Evolutionary conservation across 2,888 invertebrate species (phyloP).

Genomic region (Machimus rusticus): DNA sequence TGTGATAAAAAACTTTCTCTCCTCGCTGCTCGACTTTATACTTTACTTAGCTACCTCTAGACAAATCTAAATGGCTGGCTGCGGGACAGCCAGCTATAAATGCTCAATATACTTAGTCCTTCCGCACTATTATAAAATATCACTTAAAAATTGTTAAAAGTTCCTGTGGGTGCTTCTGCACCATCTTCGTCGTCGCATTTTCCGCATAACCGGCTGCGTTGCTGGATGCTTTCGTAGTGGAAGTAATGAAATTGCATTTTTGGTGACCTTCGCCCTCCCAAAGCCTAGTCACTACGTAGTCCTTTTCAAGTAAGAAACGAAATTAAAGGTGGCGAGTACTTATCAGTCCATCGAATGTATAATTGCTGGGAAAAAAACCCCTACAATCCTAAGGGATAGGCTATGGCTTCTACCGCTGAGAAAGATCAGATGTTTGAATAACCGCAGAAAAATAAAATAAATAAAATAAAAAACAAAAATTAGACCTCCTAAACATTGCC

Average conservation of each 20-base stretch:
- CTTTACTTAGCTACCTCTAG: constrained; percentile 8
- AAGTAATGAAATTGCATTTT: neutral
- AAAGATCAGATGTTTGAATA: neutral
- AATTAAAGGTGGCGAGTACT: neutral
- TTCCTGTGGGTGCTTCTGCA: neutral
- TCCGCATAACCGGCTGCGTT: neutral
- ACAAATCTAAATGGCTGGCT: neutral
- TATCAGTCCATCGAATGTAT: neutral
- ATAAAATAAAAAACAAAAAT: neutral
- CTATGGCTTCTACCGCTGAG: neutral
- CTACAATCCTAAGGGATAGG: neutral
- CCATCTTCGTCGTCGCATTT: neutral
- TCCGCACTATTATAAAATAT: constrained; percentile 44
- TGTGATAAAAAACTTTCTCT: constrained; percentile 17
- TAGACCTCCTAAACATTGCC: neutral
- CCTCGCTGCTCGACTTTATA: neutral
- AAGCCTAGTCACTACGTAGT: neutral
- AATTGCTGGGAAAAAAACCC: neutral
- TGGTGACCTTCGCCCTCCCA: neutral
- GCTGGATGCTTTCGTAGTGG: neutral
- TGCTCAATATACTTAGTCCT: neutral
- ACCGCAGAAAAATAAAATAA: neutral
- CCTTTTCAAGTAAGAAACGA: neutral
- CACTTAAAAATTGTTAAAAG: constrained; percentile 46
- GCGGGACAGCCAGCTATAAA: neutral